phyloP scores from a whole-genome alignment of 2,797 vertebrate species.

The Nasua narica region DNA sequence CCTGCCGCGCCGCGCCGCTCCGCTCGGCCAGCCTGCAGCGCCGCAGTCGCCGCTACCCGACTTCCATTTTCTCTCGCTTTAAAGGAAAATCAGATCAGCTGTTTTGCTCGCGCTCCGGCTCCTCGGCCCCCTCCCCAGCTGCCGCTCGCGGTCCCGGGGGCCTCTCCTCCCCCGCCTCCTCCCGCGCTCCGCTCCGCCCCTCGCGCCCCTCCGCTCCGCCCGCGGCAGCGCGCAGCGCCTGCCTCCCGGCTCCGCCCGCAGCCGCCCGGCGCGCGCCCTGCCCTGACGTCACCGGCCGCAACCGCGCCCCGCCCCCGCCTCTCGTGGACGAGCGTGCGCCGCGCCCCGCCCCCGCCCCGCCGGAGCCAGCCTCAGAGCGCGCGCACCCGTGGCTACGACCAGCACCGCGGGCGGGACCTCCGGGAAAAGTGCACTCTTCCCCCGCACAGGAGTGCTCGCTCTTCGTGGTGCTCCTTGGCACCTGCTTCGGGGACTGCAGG shows the following conservation, averaged over 20 bases:
- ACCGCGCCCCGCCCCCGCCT: background rate
- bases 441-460: background rate
- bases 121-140: slow-evolving; percentile 65
- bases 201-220: slow-evolving; percentile 60
- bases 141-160: slow-evolving; percentile 70
- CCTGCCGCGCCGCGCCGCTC: slow-evolving; percentile 59
- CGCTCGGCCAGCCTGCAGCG: slow-evolving; percentile 44
- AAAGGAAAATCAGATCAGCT: slow-evolving; percentile 53
- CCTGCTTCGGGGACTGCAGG: background rate
- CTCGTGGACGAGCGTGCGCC: background rate
- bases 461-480: no score
- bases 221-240: slow-evolving; percentile 54
- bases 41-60: slow-evolving; percentile 71
- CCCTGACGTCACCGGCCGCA: slow-evolving; percentile 77
- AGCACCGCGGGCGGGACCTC: fast-evolving
- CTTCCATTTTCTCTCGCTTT: slow-evolving; percentile 79
- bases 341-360: background rate
- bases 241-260: slow-evolving; percentile 61
- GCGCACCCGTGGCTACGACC: background rate
- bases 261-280: slow-evolving; percentile 51
- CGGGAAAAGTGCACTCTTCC: fast-evolving
- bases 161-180: slow-evolving; percentile 69
- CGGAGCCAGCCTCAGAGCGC: background rate
- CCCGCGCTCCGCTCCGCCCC: slow-evolving; percentile 63
- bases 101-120: background rate